Conservation (phyloP, 2,888 invertebrate genomes). For the Anorthoa munda region DNA sequence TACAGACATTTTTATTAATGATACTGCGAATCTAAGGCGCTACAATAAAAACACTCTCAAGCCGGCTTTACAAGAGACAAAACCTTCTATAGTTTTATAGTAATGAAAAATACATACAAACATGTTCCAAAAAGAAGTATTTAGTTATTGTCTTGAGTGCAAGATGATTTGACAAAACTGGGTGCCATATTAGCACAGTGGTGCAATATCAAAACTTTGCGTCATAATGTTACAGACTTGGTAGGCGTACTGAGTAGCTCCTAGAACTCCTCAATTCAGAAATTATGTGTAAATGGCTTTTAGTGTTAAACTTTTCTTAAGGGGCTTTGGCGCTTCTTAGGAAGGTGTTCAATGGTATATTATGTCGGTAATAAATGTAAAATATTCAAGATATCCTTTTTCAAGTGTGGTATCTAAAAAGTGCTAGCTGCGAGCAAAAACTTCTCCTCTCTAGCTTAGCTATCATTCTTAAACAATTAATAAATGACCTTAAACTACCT, state of each 20-base stretch:
- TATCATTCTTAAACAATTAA: too few relatives aligned
- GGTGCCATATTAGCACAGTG: background rate
- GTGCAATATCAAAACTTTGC: conserved; percentile 7
- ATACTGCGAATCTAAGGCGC: too few relatives aligned
- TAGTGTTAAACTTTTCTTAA: background rate
- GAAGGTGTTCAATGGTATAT: background rate
- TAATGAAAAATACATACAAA: background rate
- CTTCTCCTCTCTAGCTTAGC: too few relatives aligned
- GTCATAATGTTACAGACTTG: background rate
- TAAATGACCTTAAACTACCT: too few relatives aligned
- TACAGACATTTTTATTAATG: too few relatives aligned
- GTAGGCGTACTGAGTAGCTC: background rate
- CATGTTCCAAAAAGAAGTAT: background rate
- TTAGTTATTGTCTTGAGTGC: background rate
- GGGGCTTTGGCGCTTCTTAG: background rate
- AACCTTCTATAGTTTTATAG: too few relatives aligned
- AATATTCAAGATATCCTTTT: background rate
- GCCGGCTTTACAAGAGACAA: background rate
- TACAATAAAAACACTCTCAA: background rate
- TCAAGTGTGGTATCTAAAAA: too few relatives aligned
- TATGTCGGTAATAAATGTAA: background rate
- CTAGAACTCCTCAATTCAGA: background rate
- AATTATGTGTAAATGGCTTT: background rate
- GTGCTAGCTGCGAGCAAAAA: too few relatives aligned
- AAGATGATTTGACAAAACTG: background rate